These are phyloP conservation scores for Cryptophagus acutangulus DNA, from an alignment of 2,888 invertebrate genomes.

Conservation along the genomic window DNA sequence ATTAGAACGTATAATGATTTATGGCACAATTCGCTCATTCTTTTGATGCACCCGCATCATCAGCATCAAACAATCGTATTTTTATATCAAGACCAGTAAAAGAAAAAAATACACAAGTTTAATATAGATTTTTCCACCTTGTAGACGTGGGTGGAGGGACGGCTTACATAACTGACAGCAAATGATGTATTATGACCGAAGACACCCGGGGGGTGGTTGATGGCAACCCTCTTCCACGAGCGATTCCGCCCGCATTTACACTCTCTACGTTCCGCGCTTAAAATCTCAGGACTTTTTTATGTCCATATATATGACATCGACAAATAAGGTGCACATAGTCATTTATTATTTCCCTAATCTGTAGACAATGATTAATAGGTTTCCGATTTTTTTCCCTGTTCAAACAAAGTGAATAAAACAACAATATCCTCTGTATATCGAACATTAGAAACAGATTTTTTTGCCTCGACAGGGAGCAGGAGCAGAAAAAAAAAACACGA, in stretches of 20 bases:
- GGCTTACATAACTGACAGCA: constrained; percentile 30
- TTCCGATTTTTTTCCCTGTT: background rate
- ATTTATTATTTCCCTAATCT: constrained; percentile 2
- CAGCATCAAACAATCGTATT: no score
- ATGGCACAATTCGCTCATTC: no score
- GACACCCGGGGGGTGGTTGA: constrained; percentile 25
- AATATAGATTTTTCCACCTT: no score
- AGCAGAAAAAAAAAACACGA: no score
- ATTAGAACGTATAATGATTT: no score
- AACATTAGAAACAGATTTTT: no score
- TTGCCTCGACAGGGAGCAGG: no score
- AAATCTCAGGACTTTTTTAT: constrained; percentile 17
- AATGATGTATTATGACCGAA: constrained; percentile 41
- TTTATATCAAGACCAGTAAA: no score
- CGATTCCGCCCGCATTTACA: constrained; percentile 9
- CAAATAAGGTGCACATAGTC: constrained; percentile 8
- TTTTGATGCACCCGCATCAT: no score
- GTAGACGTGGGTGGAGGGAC: background rate
- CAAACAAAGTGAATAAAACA: background rate
- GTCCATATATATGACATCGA: background rate
- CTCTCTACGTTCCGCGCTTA: constrained; percentile 8
- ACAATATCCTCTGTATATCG: constrained; percentile 3
- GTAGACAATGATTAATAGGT: background rate
- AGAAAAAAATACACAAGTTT: no score
- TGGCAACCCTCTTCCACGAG: constrained; percentile 6